Percentiles rank a stretch among this genome's conserved stretches.
phyloP scores from a whole-genome alignment of 1,140 invertebrate species.

The Rhagoletis pomonella region DNA sequence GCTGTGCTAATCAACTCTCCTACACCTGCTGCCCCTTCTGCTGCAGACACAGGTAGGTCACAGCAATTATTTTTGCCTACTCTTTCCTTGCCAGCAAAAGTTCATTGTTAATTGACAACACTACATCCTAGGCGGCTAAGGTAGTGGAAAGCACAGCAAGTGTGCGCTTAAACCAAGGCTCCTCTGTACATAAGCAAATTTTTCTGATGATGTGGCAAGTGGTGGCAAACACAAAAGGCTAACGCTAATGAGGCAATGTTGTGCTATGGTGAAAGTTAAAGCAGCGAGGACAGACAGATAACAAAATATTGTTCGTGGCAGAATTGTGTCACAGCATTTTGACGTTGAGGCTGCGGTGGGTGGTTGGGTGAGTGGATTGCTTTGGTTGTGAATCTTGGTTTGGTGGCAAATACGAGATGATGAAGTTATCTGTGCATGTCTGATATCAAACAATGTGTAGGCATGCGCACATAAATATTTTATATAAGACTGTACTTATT shows the following conservation, averaged over 20 bases:
- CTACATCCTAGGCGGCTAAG: background rate
- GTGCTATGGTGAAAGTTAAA: background rate
- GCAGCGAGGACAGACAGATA: background rate
- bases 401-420: background rate
- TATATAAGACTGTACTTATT: background rate
- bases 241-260: constrained; percentile 38
- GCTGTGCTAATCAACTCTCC: background rate
- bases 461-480: background rate
- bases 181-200: background rate
- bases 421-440: background rate
- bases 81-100: constrained; percentile 19
- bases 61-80: background rate
- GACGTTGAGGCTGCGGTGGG: background rate
- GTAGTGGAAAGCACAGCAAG: constrained; percentile 38
- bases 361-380: background rate
- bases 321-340: constrained; percentile 41
- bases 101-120: constrained; percentile 46
- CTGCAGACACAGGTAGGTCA: background rate
- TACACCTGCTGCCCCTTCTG: no score
- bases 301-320: constrained; percentile 13
- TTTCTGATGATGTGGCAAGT: background rate
- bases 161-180: background rate
- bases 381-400: background rate
- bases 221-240: constrained; percentile 9
- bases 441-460: background rate